Evolutionary conservation across 2,888 invertebrate genomes (phyloP).

Genomic region (Acleris emargana): DNA sequence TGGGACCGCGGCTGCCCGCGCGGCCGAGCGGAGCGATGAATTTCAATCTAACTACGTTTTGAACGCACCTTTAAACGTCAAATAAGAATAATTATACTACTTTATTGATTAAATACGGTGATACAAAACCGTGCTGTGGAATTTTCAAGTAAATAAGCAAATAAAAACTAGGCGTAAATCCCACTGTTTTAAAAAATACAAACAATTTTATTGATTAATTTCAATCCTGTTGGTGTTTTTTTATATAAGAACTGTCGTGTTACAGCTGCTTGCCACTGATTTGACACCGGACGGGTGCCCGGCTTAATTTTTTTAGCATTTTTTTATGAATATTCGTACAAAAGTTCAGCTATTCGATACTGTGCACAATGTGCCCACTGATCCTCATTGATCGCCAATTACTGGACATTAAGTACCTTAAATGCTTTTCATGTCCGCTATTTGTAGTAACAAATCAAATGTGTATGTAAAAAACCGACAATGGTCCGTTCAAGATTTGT

Average conservation of each 20-base stretch:
- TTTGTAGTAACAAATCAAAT: conserved; percentile 82
- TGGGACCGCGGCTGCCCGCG: conserved; percentile 60
- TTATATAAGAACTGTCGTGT: conserved; percentile 54
- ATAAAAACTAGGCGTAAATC: background rate
- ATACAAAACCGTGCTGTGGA: no score
- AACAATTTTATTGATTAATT: background rate
- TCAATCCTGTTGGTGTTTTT: conserved; percentile 34
- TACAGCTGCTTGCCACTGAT: conserved; percentile 67
- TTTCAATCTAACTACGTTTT: conserved; percentile 49
- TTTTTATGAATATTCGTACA: conserved; percentile 68
- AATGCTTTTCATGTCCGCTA: conserved; percentile 79
- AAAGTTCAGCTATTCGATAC: conserved; percentile 69
- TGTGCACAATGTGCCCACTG: conserved; percentile 82
- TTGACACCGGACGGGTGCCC: conserved; percentile 71
- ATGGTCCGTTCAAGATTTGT: conserved; percentile 72
- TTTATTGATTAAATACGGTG: no score
- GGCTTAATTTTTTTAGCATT: conserved; percentile 60
- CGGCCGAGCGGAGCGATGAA: conserved; percentile 29
- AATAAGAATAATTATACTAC: no score
- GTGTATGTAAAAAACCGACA: conserved; percentile 67
- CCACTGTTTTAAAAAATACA: background rate
- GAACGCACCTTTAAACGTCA: conserved; percentile 38
- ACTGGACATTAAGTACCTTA: conserved; percentile 84
- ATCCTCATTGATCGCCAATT: conserved; percentile 84
- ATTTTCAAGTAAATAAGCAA: no score